These are phyloP conservation scores for Nemurella pictetii DNA, from an alignment of 2,888 invertebrate genomes.

Conservation along the genomic window DNA sequence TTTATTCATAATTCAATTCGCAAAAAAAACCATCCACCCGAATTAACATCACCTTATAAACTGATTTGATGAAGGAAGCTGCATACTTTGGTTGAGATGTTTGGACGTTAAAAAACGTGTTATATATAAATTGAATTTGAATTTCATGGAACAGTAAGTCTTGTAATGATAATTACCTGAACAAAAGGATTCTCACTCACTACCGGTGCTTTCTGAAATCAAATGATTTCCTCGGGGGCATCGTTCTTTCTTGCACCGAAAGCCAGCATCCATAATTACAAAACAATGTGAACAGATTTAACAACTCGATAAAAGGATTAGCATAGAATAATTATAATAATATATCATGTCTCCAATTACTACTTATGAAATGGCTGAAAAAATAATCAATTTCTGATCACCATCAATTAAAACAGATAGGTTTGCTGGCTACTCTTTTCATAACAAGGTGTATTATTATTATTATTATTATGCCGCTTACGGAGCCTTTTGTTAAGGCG, in stretches of 20 bases:
- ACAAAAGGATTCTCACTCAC: slow-evolving; percentile 6
- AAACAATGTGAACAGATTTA: slow-evolving; percentile 19
- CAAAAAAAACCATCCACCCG: not conserved
- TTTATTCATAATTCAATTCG: slow-evolving; percentile 34
- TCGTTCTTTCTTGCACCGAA: not conserved
- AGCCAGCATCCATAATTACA: slow-evolving; percentile 17
- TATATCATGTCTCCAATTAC: slow-evolving; percentile 20
- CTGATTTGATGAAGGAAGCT: slow-evolving; percentile 25
- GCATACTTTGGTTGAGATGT: slow-evolving; percentile 24
- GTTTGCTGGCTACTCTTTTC: not conserved
- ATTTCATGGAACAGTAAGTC: slow-evolving; percentile 29
- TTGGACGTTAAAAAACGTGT: slow-evolving; percentile 25
- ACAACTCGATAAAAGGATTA: not conserved
- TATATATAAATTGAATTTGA: slow-evolving; percentile 20
- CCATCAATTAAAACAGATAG: not conserved
- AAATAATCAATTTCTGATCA: slow-evolving; percentile 24
- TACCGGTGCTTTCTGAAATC: not conserved
- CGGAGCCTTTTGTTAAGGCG: not conserved
- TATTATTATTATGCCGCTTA: not conserved
- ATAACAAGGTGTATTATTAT: not conserved
- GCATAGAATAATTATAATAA: slow-evolving; percentile 18
- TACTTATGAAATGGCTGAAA: not conserved
- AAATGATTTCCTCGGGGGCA: not conserved
- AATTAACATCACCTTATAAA: slow-evolving; percentile 4
- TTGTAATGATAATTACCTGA: slow-evolving; percentile 8